Evolutionary conservation across 2,797 vertebrate genomes (phyloP).

Genomic region (Siniperca undulata): DNA sequence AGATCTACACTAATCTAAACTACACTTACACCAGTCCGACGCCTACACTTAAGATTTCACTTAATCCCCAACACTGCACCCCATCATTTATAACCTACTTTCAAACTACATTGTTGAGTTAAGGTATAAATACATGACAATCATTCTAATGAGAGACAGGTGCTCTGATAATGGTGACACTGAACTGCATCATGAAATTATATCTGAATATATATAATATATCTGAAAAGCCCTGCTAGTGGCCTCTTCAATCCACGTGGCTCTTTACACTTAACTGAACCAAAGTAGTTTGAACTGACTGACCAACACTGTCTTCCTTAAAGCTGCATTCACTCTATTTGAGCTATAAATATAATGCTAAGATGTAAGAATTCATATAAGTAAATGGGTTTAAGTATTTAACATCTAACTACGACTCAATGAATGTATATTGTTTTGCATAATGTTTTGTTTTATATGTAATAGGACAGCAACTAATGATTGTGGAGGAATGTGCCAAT

Average conservation of each 20-base stretch:
- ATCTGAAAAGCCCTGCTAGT: background rate
- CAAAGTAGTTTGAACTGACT: background rate
- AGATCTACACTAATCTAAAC: slow-evolving; percentile 6
- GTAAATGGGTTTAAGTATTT: background rate
- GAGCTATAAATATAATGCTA: background rate
- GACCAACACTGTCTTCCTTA: background rate
- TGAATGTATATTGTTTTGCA: background rate
- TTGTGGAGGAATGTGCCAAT: background rate
- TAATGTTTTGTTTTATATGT: background rate
- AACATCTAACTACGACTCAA: background rate
- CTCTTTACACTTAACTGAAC: background rate
- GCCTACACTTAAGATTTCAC: slow-evolving; percentile 27
- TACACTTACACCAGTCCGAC: slow-evolving; percentile 20
- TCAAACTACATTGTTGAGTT: background rate
- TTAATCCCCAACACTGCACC: slow-evolving; percentile 28
- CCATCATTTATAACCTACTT: slow-evolving; percentile 18
- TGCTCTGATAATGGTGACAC: slow-evolving; percentile 15
- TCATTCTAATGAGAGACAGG: background rate
- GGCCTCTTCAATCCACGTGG: background rate
- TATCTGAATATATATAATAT: no score
- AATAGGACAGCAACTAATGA: background rate
- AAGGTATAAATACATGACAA: background rate
- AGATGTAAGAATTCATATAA: background rate
- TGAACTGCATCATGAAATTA: slow-evolving; percentile 6
- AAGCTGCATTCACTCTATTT: background rate